Evolutionary conservation across 2,113 vertebrate species (phyloP), one percentile per base, ranked within the genome.

Genomic region (Vireo altiloquus): DNA sequence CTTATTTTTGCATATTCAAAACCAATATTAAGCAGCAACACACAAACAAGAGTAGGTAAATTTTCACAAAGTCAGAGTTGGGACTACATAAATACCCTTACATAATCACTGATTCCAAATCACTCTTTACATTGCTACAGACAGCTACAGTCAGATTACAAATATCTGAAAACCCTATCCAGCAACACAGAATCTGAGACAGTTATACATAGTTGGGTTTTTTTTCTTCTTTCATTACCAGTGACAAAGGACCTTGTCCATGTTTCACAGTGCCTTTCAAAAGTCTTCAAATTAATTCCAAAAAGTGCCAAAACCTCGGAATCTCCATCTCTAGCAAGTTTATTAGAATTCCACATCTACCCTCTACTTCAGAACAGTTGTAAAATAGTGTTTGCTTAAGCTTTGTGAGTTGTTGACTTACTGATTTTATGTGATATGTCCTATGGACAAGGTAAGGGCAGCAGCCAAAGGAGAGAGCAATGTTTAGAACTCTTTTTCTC

Each of bases 121-220:
- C 33, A 60, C 33, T 31, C 39, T 47, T 91, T 64, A 56, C 49
- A 8, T 63, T 71, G 31, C n/a, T 60, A 64, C 46, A 68, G 75
- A 68, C 28, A 61, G 14, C 74, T 46, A 68, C 53, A 56, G 28
- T 63, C 24, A 57, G 24, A 57, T 53, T 82, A 40, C 46, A 92
- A 47, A 28, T 47, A 79, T 11, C 33, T 69, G 56, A 91, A 91
- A 84, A 89, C 68, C 13, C 27, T 14, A 21, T 42, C 44, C 25
- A 35, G 59, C 35, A 74, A 39, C 22, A 15, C 27, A 15, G 40
- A 85, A 71, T 33, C 40, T 33, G 42, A 82, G 52, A 68, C n/a
- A 28, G 6, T 25, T 53, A 27, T 7, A 52, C 3, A 8, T 33
- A 18, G 19, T 10, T 61, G 47, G 19, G 4, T 0, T 0, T 37